These are phyloP conservation scores for Solenopsis fugax DNA, from an alignment of 1,140 invertebrate species.

Conservation along the genomic window DNA sequence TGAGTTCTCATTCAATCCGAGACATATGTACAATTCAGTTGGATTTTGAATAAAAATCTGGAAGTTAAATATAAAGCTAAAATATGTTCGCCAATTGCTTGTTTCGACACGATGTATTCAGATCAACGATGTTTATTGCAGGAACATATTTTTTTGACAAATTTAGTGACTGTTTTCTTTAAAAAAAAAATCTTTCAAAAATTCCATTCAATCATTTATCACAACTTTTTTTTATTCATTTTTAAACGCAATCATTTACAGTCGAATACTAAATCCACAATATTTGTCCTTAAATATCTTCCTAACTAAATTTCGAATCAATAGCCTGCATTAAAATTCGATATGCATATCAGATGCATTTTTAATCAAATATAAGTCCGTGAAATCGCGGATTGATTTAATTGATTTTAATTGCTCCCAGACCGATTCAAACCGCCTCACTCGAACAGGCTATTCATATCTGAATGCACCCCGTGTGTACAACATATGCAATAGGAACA, in stretches of 20 bases:
- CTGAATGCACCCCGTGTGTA: slow-evolving; percentile 39
- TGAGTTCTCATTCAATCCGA: neutral
- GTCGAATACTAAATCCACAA: neutral
- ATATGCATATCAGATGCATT: neutral
- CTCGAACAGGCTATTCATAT: slow-evolving; percentile 50
- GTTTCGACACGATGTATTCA: neutral
- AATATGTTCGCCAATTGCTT: slow-evolving; percentile 20
- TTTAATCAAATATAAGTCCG: slow-evolving; percentile 39
- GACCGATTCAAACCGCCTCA: slow-evolving; percentile 28
- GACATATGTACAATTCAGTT: slow-evolving; percentile 16
- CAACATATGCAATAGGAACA: slow-evolving; percentile 56
- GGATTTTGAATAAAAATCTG: neutral
- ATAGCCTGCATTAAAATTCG: slow-evolving; percentile 18
- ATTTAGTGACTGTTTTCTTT: neutral
- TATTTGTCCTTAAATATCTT: neutral
- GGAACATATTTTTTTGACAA: neutral
- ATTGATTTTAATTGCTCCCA: slow-evolving; percentile 49
- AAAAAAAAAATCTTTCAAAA: neutral
- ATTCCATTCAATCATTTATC: neutral
- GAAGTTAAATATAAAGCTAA: slow-evolving; percentile 3
- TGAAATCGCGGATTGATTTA: slow-evolving; percentile 40
- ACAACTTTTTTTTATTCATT: neutral
- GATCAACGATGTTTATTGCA: neutral
- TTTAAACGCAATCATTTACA: neutral
- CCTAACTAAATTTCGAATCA: slow-evolving; percentile 3